Conservation (phyloP, 1,140 invertebrate genomes). For the Aplysia californica region DNA sequence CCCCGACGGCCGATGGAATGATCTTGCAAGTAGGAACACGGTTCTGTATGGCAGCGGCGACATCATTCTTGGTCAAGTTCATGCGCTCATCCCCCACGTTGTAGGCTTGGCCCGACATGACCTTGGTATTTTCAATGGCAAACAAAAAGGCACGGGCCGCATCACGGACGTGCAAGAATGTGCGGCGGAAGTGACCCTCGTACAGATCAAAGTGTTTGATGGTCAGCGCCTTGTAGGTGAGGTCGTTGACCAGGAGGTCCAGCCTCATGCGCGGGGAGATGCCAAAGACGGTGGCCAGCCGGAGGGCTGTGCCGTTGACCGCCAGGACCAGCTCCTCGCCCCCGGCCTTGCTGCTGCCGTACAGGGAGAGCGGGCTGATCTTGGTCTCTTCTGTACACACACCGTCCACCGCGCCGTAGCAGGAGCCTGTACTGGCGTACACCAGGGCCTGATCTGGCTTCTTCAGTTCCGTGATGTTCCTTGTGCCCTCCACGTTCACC, state of each 20-base stretch:
- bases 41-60: slow-evolving; percentile 45
- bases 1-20: slow-evolving; percentile 36
- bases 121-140: slow-evolving; percentile 47
- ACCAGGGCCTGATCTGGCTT: slow-evolving; percentile 47
- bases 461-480: slow-evolving; percentile 46
- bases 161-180: slow-evolving; percentile 57
- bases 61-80: slow-evolving; percentile 56
- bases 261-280: slow-evolving; percentile 54
- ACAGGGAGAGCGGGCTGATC: slow-evolving; percentile 54
- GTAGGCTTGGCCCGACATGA: slow-evolving; percentile 53
- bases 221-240: slow-evolving; percentile 55
- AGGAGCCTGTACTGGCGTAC: slow-evolving; percentile 60
- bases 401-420: slow-evolving; percentile 56
- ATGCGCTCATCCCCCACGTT: slow-evolving; percentile 57
- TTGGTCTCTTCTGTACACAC: slow-evolving; percentile 54
- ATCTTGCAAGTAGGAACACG: slow-evolving; percentile 43
- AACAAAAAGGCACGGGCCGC: slow-evolving; percentile 55
- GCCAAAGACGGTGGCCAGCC: slow-evolving; percentile 59
- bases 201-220: slow-evolving; percentile 56
- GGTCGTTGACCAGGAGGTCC: slow-evolving; percentile 58
- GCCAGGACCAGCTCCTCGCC: slow-evolving; percentile 49
- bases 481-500: slow-evolving; percentile 53
- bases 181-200: slow-evolving; percentile 55
- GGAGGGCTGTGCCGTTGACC: slow-evolving; percentile 48
- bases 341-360: slow-evolving; percentile 55